Conservation (phyloP, 30 jellyfish, hydroid and myxozoan species). For the Sanderia malayensis region DNA sequence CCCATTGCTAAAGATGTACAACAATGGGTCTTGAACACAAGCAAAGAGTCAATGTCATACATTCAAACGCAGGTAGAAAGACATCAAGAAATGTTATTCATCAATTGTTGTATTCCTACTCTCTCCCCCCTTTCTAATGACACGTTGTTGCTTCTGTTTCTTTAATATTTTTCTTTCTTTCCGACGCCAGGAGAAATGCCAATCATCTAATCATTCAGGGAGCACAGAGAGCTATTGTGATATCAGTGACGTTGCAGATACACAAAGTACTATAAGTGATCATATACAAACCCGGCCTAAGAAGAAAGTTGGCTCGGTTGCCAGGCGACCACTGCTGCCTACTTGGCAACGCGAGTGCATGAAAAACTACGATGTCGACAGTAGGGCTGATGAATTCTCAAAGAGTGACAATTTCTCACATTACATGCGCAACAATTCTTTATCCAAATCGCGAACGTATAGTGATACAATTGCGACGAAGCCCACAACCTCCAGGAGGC, state of each 20-base stretch:
- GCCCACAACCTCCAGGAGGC: too few relatives aligned
- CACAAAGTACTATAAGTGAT: conserved; percentile 43
- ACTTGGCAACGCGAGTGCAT: conserved; percentile 64
- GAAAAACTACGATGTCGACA: conserved; percentile 15
- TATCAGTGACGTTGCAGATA: conserved; percentile 38
- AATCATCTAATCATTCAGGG: conserved; percentile 33
- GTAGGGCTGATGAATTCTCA: conserved; percentile 17
- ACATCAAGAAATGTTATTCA: too few relatives aligned
- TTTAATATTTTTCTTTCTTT: not conserved
- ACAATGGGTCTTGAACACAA: conserved; percentile 43
- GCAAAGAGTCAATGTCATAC: not conserved
- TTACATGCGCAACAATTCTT: not conserved
- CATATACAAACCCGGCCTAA: conserved; percentile 11
- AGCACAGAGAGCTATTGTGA: conserved; percentile 61
- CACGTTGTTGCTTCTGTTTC: too few relatives aligned
- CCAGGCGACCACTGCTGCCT: conserved; percentile 47
- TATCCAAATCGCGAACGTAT: not conserved
- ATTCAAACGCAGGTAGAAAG: not conserved
- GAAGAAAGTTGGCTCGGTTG: conserved; percentile 17
- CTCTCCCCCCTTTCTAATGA: too few relatives aligned
- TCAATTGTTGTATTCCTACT: too few relatives aligned
- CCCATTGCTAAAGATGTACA: conserved; percentile 35
- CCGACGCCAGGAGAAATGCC: conserved; percentile 50
- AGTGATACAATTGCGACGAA: not conserved
- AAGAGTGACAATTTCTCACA: conserved; percentile 33